These are phyloP conservation scores for Vimba vimba DNA, from an alignment of 2,113 vertebrate genomes.

Conservation along the genomic window DNA sequence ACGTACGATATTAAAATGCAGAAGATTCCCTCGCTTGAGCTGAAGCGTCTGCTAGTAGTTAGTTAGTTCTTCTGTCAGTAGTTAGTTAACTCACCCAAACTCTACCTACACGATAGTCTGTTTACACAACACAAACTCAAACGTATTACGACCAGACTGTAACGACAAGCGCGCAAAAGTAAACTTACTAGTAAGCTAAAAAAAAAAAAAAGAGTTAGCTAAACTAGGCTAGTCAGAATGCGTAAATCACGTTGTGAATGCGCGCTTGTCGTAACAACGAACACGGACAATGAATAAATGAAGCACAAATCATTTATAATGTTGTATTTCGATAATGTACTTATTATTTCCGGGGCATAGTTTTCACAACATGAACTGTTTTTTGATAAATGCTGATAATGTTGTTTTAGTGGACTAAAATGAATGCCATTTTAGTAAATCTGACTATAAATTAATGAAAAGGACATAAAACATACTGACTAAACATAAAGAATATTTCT, in stretches of 20 bases:
- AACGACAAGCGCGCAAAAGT: neutral
- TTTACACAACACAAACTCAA: neutral
- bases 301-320: neutral
- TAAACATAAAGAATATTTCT: neutral
- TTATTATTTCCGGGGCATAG: neutral
- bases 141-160: neutral
- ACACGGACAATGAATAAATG: neutral
- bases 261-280: neutral
- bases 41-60: neutral
- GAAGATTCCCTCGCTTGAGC: neutral
- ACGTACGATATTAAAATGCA: neutral
- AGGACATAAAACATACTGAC: neutral
- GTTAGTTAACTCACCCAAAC: neutral
- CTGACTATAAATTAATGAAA: too few species aligned
- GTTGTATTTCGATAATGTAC: neutral
- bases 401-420: too few species aligned
- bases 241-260: neutral
- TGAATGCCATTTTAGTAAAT: too few species aligned
- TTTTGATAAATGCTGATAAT: neutral
- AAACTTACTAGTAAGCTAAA: neutral
- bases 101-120: neutral
- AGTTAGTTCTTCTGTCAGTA: too few species aligned
- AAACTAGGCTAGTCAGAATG: neutral
- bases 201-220: too few species aligned
- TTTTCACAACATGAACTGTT: neutral